These are phyloP conservation scores for Cabera pusaria DNA, from an alignment of 2,888 invertebrate species.

Conservation along the genomic window DNA sequence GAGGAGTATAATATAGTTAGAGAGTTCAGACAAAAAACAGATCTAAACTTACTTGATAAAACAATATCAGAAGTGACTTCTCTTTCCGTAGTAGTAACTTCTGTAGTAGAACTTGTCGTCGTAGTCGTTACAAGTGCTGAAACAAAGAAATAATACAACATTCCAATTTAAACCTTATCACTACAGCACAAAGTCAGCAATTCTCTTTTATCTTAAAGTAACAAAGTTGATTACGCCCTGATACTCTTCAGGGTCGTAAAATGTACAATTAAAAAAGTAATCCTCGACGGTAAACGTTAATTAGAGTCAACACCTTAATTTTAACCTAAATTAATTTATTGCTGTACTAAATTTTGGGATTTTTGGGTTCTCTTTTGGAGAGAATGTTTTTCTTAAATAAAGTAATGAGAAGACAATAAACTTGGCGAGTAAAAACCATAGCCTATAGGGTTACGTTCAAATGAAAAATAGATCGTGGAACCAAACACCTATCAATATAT, in stretches of 20 bases:
- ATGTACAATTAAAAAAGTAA: conserved; percentile 36
- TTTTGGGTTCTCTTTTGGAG: too few species aligned
- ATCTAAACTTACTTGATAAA: conserved; percentile 28
- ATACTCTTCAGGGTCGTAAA: conserved; percentile 12
- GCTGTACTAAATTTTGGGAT: conserved; percentile 23
- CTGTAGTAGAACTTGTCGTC: conserved; percentile 35
- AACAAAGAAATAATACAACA: conserved; percentile 20
- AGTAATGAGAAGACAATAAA: too few species aligned
- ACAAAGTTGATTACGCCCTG: neutral
- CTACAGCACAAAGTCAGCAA: conserved; percentile 1
- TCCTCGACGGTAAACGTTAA: conserved; percentile 31
- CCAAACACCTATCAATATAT: too few species aligned
- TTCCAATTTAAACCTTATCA: conserved; percentile 1
- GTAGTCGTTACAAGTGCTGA: conserved; percentile 54
- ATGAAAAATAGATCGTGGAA: too few species aligned
- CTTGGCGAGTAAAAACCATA: too few species aligned
- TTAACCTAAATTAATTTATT: conserved; percentile 42
- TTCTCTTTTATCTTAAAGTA: neutral
- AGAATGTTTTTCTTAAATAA: too few species aligned
- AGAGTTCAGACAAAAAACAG: too few species aligned
- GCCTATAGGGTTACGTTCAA: too few species aligned
- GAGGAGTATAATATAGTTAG: too few species aligned
- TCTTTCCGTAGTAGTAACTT: conserved; percentile 25
- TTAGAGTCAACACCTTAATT: conserved; percentile 42
- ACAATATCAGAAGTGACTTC: conserved; percentile 22